Evolutionary conservation across 2,797 vertebrate species (phyloP), one percentile per base, ranked within the genome.

Genomic region (Micrastur ruficollis): DNA sequence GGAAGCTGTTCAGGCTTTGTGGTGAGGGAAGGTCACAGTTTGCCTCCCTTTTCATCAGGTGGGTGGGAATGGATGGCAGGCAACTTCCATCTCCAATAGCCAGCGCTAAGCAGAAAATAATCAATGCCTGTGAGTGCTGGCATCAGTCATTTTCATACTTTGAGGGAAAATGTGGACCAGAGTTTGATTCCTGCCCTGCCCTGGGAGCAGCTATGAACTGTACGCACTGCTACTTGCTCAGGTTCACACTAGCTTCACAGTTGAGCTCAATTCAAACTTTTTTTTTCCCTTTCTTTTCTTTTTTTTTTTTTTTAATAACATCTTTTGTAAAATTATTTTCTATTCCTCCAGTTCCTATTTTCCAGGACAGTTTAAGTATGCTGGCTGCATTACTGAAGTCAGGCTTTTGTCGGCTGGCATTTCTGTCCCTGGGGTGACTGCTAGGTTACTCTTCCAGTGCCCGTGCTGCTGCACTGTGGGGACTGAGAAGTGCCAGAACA

Each of bases 401-500:
- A 96, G 53, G 46, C 22, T 94, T 81, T 75, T 44, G 25, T 40
- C 11, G 9, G 36, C 50, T 94, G 90, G 17, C 27, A 66, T 96
- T 95, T 81, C 38, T 88, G 52, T 46, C 87, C 55, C 62, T 44
- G 6, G 47, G 67, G 71, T 2, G 0, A 61, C 86, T 89, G 26
- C 38, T 91, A 76, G 18, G 52, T 92, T 95, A 67, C 34, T 49
- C 21, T 65, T 73, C 44, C 8, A n/a, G 44, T 62, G 71, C 29
- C 58, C 90, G 74, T 36, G 50, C 42, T 78, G 75, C 59, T 82
- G 42, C 53, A 46, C 72, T 86, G 85, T 3, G 9, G 80, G 50
- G 71, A 81, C 65, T 70, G 81, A 70, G 40, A 86, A 96, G 74
- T 68, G 58, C 74, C 96, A 93, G 90, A 95, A 94, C 73, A 94